phyloP scores from a whole-genome alignment of 2,888 invertebrate genomes.

The Hypolimnas misippus region DNA sequence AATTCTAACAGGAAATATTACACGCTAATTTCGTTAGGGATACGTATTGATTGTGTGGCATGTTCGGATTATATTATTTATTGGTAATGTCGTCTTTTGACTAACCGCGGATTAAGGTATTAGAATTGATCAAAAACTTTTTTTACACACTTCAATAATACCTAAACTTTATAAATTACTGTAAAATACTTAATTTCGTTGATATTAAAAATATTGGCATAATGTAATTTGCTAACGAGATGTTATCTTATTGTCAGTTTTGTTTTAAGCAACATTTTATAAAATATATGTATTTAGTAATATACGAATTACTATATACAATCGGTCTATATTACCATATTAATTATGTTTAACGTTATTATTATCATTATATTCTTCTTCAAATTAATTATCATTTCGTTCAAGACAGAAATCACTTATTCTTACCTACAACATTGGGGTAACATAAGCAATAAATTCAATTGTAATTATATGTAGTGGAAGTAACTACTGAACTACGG shows the following conservation, averaged over 20 bases:
- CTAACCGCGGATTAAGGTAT: neutral
- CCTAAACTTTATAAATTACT: constrained; percentile 1
- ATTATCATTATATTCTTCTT: neutral
- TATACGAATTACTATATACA: too few relatives aligned
- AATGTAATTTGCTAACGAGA: too few relatives aligned
- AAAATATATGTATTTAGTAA: too few relatives aligned
- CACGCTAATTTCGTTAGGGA: constrained; percentile 81
- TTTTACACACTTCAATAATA: too few relatives aligned
- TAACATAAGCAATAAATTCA: constrained; percentile 66
- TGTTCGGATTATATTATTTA: constrained; percentile 61
- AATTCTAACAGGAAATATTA: constrained; percentile 81
- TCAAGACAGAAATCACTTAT: constrained; percentile 17
- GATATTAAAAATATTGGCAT: too few relatives aligned
- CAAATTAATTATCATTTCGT: neutral
- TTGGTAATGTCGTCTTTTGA: constrained; percentile 45
- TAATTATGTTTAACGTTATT: too few relatives aligned
- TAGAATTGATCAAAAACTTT: neutral
- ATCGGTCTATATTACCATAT: too few relatives aligned
- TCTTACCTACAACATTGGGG: constrained; percentile 20
- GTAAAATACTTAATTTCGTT: too few relatives aligned
- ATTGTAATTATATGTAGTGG: constrained; percentile 83
- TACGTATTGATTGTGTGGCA: constrained; percentile 75
- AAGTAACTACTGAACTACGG: constrained; percentile 71
- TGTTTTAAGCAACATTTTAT: too few relatives aligned
- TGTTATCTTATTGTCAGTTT: too few relatives aligned